A percentile compares a stretch with the other conserved stretches of the same genome.
Conservation (phyloP, 2,888 invertebrate genomes). For the Leptinotarsa tumamoca region DNA sequence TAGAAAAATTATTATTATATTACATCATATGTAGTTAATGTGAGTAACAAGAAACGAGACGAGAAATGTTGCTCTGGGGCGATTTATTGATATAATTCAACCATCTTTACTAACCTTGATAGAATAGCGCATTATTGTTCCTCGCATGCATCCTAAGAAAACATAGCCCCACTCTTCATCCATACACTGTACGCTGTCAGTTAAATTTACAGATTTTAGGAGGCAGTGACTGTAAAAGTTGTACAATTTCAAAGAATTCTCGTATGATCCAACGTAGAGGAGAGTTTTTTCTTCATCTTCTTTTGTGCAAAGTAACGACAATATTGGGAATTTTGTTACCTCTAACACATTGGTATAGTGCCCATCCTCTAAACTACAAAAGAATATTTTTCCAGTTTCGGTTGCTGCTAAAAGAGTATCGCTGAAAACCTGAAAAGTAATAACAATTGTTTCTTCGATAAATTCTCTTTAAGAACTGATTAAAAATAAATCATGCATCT, state of each 20-base stretch:
- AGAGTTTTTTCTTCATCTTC: conserved; percentile 58
- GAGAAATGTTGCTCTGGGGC: no score
- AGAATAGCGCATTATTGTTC: conserved; percentile 77
- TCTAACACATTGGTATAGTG: conserved; percentile 70
- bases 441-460: conserved; percentile 34
- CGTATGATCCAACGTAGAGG: conserved; percentile 74
- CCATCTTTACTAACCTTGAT: conserved; percentile 70
- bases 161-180: conserved; percentile 79
- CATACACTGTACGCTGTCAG: conserved; percentile 80
- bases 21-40: no score
- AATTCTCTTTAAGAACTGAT: no score
- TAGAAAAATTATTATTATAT: no score
- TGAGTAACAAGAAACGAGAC: no score
- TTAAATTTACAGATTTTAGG: conserved; percentile 69
- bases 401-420: conserved; percentile 74
- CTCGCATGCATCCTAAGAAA: conserved; percentile 79
- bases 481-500: no score
- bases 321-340: conserved; percentile 73
- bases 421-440: conserved; percentile 69
- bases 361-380: conserved; percentile 66
- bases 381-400: conserved; percentile 74
- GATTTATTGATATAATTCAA: no score
- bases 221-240: conserved; percentile 71
- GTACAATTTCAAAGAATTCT: conserved; percentile 73
- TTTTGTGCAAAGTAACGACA: conserved; percentile 71